phyloP scores from a whole-genome alignment of 1,140 invertebrate species.

The Ips typographus region DNA sequence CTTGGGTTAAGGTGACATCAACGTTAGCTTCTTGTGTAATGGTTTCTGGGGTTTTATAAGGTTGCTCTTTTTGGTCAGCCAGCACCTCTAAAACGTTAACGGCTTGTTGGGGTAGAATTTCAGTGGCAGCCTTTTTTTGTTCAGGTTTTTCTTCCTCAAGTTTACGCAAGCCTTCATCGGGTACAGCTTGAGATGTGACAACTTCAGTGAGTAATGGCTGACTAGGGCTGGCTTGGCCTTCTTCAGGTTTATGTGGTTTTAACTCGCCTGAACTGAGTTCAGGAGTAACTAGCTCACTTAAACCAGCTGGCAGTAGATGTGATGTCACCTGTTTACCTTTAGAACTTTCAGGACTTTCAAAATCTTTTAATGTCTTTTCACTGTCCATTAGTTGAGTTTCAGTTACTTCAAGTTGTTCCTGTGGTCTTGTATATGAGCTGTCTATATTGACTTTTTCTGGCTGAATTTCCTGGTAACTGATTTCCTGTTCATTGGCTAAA shows the following conservation, averaged over 20 bases:
- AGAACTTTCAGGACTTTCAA: conserved; percentile 59
- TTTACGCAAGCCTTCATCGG: conserved; percentile 53
- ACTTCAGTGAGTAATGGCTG: conserved; percentile 57
- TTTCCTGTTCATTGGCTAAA: conserved; percentile 58
- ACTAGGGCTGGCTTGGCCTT: conserved; percentile 54
- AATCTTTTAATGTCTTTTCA: conserved; percentile 56
- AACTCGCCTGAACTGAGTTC: conserved; percentile 56
- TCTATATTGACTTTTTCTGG: conserved; percentile 52
- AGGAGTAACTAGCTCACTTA: conserved; percentile 61
- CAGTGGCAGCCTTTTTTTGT: conserved; percentile 54
- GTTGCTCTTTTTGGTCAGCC: conserved; percentile 55
- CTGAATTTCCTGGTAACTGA: conserved; percentile 47
- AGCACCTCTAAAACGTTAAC: conserved; percentile 57
- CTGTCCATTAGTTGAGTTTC: conserved; percentile 59
- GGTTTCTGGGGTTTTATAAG: conserved; percentile 44
- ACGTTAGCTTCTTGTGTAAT: conserved; percentile 51
- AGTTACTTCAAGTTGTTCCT: conserved; percentile 56
- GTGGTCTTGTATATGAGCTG: conserved; percentile 49
- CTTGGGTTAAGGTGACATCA: conserved; percentile 55
- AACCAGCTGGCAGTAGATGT: conserved; percentile 58
- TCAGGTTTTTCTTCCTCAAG: conserved; percentile 48
- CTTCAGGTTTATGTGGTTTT: conserved; percentile 48
- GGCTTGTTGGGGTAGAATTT: conserved; percentile 56
- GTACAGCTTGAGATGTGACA: conserved; percentile 56
- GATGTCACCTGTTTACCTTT: conserved; percentile 56